Evolutionary conservation across 2,113 vertebrate species (phyloP).

Genomic region (Helogale parvula): DNA sequence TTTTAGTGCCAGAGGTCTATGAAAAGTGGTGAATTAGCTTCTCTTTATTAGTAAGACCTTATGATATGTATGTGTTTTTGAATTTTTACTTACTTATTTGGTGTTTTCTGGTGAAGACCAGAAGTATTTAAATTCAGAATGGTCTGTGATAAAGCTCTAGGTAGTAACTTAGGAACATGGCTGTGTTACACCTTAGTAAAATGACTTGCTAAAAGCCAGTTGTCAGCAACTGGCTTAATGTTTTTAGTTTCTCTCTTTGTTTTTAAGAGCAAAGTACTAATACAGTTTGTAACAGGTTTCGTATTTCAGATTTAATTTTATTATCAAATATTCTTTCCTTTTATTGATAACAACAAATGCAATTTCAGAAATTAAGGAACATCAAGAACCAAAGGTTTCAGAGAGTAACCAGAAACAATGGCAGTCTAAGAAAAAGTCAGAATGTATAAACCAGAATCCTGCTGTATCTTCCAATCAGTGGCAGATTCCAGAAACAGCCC

Average conservation of each 20-base stretch:
- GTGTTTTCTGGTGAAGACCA: background rate
- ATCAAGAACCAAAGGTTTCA: conserved; percentile 68
- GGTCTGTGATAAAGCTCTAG: background rate
- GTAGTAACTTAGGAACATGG: background rate
- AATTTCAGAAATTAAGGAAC: conserved; percentile 79
- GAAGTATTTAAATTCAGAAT: conserved; percentile 1
- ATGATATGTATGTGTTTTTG: background rate
- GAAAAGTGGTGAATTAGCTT: conserved; percentile 31
- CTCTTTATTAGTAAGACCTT: background rate
- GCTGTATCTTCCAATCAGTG: conserved; percentile 62
- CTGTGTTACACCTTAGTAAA: background rate
- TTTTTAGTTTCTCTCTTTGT: conserved; percentile 6
- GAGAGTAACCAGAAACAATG: conserved; percentile 79
- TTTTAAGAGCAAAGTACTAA: conserved; percentile 24
- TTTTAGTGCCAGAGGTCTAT: background rate
- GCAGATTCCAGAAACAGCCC: conserved; percentile 64
- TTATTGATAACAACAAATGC: conserved; percentile 47
- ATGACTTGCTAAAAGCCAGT: background rate
- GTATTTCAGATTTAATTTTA: conserved; percentile 27
- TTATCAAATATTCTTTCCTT: conserved; percentile 29
- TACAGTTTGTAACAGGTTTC: background rate
- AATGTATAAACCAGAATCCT: conserved; percentile 67
- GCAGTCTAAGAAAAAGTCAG: conserved; percentile 66
- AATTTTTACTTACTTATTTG: background rate
- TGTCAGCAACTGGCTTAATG: background rate